Percentiles rank a stretch among this genome's conserved stretches.
Evolutionary conservation across 2,113 vertebrate genomes (phyloP).

Genomic region (Indicator maculatus): DNA sequence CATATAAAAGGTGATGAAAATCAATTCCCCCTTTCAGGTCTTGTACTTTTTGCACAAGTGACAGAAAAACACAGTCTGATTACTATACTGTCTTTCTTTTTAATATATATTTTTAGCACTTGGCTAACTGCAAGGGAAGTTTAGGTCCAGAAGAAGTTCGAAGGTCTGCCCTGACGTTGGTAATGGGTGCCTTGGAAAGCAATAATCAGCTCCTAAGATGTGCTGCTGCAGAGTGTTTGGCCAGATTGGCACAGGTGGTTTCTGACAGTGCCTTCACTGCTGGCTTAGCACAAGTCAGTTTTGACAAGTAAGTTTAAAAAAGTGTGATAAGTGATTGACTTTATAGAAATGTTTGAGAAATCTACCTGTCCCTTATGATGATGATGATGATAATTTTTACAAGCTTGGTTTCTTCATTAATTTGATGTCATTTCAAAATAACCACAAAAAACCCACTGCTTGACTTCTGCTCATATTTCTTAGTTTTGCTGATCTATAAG

Average conservation of each 20-base stretch:
- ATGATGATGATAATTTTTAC: background rate
- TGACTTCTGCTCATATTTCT: background rate
- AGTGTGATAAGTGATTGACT: background rate
- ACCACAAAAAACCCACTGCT: background rate
- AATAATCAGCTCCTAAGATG: constrained; percentile 83
- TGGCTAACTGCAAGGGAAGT: constrained; percentile 74
- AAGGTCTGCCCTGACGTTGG: constrained; percentile 77
- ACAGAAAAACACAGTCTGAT: background rate
- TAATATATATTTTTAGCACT: constrained; percentile 68
- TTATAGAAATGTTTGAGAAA: background rate
- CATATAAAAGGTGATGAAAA: background rate
- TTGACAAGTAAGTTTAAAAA: constrained; percentile 87
- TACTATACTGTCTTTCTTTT: background rate
- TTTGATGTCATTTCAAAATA: background rate
- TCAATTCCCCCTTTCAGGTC: background rate
- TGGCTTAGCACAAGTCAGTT: constrained; percentile 87
- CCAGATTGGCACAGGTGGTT: constrained; percentile 86
- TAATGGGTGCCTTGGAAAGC: constrained; percentile 88
- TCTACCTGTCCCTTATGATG: background rate
- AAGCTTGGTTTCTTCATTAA: background rate
- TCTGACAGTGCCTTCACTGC: constrained; percentile 85
- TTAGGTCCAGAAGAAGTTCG: constrained; percentile 86
- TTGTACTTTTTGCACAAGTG: background rate
- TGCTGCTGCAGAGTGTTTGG: constrained; percentile 87
- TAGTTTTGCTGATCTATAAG: background rate